Percentiles rank a stretch among this genome's conserved stretches.
Evolutionary conservation across 2,888 invertebrate genomes (phyloP).

Genomic region (Epistrophe eligans): DNA sequence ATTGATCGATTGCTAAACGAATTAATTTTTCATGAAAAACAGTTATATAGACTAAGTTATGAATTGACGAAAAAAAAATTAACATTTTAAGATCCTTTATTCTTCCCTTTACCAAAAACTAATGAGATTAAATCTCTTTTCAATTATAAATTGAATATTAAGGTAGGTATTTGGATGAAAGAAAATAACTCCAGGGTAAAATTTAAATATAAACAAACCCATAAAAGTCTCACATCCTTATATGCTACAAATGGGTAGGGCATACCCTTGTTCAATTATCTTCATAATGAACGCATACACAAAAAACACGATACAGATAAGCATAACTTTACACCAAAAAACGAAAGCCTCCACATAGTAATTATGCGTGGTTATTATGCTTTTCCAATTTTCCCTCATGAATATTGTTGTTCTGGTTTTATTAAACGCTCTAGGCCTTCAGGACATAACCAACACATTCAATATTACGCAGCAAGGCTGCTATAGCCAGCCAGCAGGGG

Average conservation of each 20-base stretch:
- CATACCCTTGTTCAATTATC: slow-evolving; percentile 34
- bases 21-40: too few relatives aligned
- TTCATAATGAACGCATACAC: slow-evolving; percentile 16
- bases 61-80: background rate
- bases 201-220: slow-evolving; percentile 38
- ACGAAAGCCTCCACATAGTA: slow-evolving; percentile 14
- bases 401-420: slow-evolving; percentile 50
- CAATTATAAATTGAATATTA: slow-evolving; percentile 25
- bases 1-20: too few relatives aligned
- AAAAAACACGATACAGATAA: slow-evolving; percentile 6
- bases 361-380: slow-evolving; percentile 45
- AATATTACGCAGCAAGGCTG: background rate
- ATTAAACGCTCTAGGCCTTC: slow-evolving; percentile 39
- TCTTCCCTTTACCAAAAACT: background rate
- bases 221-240: slow-evolving; percentile 30
- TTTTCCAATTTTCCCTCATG: slow-evolving; percentile 50
- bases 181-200: slow-evolving; percentile 48
- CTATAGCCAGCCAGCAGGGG: background rate
- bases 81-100: background rate
- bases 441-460: slow-evolving; percentile 6
- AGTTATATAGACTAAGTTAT: too few relatives aligned
- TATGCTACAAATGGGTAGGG: background rate
- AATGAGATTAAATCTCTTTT: slow-evolving; percentile 26
- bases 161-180: slow-evolving; percentile 25
- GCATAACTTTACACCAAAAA: slow-evolving; percentile 21